A percentile compares a stretch with the other conserved stretches of the same genome.
Evolutionary conservation across 1,140 invertebrate species (phyloP).

Genomic region (Sitobion miscanthi): DNA sequence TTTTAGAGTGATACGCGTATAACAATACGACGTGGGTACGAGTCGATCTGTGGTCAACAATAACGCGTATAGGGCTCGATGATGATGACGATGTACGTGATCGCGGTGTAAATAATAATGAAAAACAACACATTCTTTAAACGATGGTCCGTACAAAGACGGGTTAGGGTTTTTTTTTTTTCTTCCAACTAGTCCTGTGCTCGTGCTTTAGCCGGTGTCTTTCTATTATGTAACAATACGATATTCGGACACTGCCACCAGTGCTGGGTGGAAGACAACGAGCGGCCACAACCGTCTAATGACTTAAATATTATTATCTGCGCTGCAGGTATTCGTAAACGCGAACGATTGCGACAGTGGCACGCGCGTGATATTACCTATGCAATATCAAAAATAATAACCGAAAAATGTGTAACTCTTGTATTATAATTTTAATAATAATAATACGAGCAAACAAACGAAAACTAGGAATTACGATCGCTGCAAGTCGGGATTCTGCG

Average conservation of each 20-base stretch:
- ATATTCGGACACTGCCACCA: not conserved
- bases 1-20: not conserved
- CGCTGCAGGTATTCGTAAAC: no score
- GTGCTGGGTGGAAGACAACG: not conserved
- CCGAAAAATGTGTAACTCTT: not conserved
- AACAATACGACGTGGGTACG: no score
- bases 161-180: not conserved
- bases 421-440: not conserved
- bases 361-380: not conserved
- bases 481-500: not conserved
- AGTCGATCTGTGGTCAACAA: not conserved
- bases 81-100: not conserved
- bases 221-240: not conserved
- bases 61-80: not conserved
- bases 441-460: not conserved
- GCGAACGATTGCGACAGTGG: not conserved
- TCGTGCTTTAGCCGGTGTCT: not conserved
- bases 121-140: not conserved
- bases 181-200: not conserved
- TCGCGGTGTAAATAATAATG: not conserved
- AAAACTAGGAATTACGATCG: not conserved
- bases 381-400: not conserved
- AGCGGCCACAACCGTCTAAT: not conserved
- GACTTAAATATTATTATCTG: no score
- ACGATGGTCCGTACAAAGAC: not conserved